Base-by-base conservation (phyloP, 2,888 invertebrate genomes). In the Charanyca ferruginea region DNA sequence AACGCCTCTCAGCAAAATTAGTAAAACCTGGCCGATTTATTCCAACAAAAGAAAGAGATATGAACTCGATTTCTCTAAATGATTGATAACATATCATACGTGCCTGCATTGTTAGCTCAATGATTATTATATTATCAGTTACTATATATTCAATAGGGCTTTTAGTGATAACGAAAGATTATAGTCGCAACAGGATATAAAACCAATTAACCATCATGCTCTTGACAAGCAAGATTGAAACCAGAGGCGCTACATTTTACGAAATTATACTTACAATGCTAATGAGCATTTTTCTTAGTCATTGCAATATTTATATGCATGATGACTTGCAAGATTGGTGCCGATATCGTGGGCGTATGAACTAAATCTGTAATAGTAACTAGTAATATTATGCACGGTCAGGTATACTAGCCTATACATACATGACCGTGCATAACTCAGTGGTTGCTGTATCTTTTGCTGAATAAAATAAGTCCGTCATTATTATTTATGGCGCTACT, bases 11-110 rank as follows among this genome's bases (percentile, higher is more conserved):
- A 11, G 6, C 2, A 18, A 45, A 45, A 9, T 35, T 32, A 1
- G 25, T 11, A 8, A 38, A 41, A 44, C 20, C 7, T 25, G 4
- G 8, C 9, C 1, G 0, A 25, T 38, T 16, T 35, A 20, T 22
- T 6, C 22, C 25, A 58, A 69, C 44, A 45, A 58, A 22, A 5
- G 9, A 38, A 4, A 1, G 20, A 44, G 11, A 23, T 25, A 20
- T 9, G 35, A 22, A 20, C 6, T 63, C 13, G 9, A 41, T 1
- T 66, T 7, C 35, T n/a, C 35, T 69, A 49, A 66, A 74, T 69
- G 67, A 74, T 66, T 54, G 48, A 74, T 74, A 69, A 49, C 9
- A 20, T 51, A 38, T 74, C 47, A 23, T 0, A 28, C 35, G 22
- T 64, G 18, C 13, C 16, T 49, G 48, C 18, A 51, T 38, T 64